Conservation (phyloP, 2,888 invertebrate genomes). For the Diadegma fenestrale region DNA sequence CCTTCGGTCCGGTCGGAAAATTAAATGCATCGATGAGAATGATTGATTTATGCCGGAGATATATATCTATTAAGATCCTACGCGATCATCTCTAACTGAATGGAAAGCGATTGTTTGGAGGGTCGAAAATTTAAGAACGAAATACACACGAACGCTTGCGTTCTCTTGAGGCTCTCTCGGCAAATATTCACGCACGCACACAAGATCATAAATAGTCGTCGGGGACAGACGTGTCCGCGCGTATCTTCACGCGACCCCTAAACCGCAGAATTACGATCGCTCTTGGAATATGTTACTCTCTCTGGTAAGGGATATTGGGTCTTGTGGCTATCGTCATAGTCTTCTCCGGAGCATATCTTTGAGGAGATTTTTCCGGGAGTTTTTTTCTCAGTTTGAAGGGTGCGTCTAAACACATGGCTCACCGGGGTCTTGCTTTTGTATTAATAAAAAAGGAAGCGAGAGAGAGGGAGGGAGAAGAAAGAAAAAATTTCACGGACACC, state of each 20-base stretch:
- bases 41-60: conserved; percentile 12
- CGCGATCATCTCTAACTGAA: neutral
- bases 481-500: conserved; percentile 80
- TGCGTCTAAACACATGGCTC: conserved; percentile 67
- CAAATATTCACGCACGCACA: conserved; percentile 42
- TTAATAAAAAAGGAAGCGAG: conserved; percentile 64
- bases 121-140: conserved; percentile 46
- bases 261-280: conserved; percentile 64
- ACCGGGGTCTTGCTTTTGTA: conserved; percentile 47
- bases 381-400: conserved; percentile 48
- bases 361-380: conserved; percentile 25
- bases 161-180: conserved; percentile 21
- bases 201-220: conserved; percentile 59
- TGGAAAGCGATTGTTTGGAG: conserved; percentile 45
- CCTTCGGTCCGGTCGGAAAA: neutral
- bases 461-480: conserved; percentile 74
- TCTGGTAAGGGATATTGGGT: conserved; percentile 39
- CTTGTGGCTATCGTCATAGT: conserved; percentile 10
- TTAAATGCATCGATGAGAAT: conserved; percentile 49
- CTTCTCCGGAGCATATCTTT: conserved; percentile 28
- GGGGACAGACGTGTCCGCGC: conserved; percentile 55
- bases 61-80: conserved; percentile 36
- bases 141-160: neutral
- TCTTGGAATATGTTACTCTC: conserved; percentile 68
- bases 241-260: conserved; percentile 48